Conservation (phyloP, 2,113 vertebrate species). For the Tychaedon coryphoeus region DNA sequence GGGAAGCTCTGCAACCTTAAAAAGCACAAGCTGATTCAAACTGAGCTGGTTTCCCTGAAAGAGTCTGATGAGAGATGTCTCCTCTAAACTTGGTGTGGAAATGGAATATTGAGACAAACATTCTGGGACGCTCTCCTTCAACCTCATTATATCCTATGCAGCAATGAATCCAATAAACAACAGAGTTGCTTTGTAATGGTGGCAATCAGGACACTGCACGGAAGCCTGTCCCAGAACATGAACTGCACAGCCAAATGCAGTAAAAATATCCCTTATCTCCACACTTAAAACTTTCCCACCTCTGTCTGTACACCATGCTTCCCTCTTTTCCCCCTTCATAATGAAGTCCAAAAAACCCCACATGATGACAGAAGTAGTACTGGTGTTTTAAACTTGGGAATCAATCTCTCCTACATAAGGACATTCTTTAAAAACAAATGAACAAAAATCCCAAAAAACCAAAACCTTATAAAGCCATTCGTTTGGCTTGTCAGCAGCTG, state of each 20-base stretch:
- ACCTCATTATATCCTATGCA: neutral
- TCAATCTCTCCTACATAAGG: neutral
- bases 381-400: neutral
- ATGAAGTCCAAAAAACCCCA: fast-evolving
- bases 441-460: fast-evolving
- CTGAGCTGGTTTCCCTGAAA: neutral
- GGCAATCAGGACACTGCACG: neutral
- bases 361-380: neutral
- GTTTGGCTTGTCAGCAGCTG: neutral
- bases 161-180: neutral
- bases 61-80: neutral
- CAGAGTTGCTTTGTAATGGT: neutral
- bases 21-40: neutral
- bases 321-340: neutral
- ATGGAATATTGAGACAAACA: neutral
- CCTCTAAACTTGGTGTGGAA: neutral
- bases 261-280: neutral
- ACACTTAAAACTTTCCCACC: neutral
- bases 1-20: neutral
- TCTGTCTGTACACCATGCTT: neutral
- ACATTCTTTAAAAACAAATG: neutral
- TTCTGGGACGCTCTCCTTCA: neutral
- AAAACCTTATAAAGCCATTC: neutral
- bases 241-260: neutral
- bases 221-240: neutral